Evolutionary conservation across 2,888 invertebrate genomes (phyloP).

Genomic region (Chaetoderma sp.): DNA sequence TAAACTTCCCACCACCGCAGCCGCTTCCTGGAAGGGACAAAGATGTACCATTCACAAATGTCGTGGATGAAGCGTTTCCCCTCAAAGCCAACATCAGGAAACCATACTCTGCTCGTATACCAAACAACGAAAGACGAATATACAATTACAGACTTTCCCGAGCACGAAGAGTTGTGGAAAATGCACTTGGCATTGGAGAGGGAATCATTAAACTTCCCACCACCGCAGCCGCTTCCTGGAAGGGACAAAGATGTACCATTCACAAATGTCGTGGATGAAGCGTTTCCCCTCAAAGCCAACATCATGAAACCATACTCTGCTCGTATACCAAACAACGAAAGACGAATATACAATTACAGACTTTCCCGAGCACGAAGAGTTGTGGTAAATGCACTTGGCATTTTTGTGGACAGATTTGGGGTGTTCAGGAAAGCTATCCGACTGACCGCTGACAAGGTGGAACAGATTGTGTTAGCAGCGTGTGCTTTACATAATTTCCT

Average conservation of each 20-base stretch:
- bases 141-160: too few relatives aligned
- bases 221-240: too few relatives aligned
- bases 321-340: not conserved
- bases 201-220: too few relatives aligned
- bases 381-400: not conserved
- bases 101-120: too few relatives aligned
- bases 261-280: conserved; percentile 1
- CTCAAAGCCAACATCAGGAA: too few relatives aligned
- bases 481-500: conserved; percentile 7
- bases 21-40: too few relatives aligned
- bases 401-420: not conserved
- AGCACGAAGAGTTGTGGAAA: too few relatives aligned
- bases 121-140: too few relatives aligned
- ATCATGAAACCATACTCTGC: conserved; percentile 8
- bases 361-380: not conserved
- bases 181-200: too few relatives aligned
- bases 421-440: conserved; percentile 6
- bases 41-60: too few relatives aligned
- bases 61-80: too few relatives aligned
- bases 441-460: not conserved
- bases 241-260: not conserved
- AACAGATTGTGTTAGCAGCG: conserved; percentile 6
- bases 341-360: conserved; percentile 7
- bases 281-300: conserved; percentile 2
- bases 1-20: too few relatives aligned